Conservation (phyloP, 1,140 invertebrate genomes). For the Vanessa atalanta region DNA sequence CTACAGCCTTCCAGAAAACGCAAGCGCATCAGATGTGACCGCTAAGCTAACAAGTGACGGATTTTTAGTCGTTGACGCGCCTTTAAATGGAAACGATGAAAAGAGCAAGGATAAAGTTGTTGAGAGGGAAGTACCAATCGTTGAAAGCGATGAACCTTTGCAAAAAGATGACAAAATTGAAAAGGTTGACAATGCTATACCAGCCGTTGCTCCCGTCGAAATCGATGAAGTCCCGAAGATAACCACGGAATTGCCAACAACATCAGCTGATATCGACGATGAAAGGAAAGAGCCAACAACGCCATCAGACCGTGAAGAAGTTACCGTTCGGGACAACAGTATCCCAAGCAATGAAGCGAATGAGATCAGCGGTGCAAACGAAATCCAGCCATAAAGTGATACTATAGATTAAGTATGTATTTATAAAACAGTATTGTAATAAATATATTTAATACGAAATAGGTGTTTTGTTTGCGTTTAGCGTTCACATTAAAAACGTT, state of each 20-base stretch:
- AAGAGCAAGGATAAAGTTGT: slow-evolving; percentile 38
- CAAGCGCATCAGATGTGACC: slow-evolving; percentile 55
- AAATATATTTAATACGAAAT: slow-evolving; percentile 63
- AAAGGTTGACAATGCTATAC: slow-evolving; percentile 21
- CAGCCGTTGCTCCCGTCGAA: slow-evolving; percentile 19
- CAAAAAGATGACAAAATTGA: slow-evolving; percentile 45
- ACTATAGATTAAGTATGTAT: slow-evolving; percentile 64
- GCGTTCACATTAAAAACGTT: slow-evolving; percentile 37
- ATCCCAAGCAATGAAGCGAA: slow-evolving; percentile 54
- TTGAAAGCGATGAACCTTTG: slow-evolving; percentile 52
- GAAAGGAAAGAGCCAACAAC: slow-evolving; percentile 57
- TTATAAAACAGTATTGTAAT: slow-evolving; percentile 74
- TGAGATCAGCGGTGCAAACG: slow-evolving; percentile 49
- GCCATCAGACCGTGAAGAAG: slow-evolving; percentile 55
- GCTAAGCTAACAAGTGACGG: slow-evolving; percentile 59
- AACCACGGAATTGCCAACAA: slow-evolving; percentile 32
- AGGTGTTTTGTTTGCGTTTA: slow-evolving; percentile 44
- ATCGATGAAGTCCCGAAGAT: slow-evolving; percentile 23
- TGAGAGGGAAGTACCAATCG: slow-evolving; percentile 64
- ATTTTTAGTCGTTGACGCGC: slow-evolving; percentile 56
- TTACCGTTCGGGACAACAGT: slow-evolving; percentile 54
- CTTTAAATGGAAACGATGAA: slow-evolving; percentile 42
- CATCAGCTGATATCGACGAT: slow-evolving; percentile 38
- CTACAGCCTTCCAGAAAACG: slow-evolving; percentile 63
- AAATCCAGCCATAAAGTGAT: slow-evolving; percentile 66